A percentile compares a stretch with the other conserved stretches of the same genome.
These are phyloP conservation scores for Alsophila aescularia DNA, from an alignment of 2,888 invertebrate species.

Conservation along the genomic window DNA sequence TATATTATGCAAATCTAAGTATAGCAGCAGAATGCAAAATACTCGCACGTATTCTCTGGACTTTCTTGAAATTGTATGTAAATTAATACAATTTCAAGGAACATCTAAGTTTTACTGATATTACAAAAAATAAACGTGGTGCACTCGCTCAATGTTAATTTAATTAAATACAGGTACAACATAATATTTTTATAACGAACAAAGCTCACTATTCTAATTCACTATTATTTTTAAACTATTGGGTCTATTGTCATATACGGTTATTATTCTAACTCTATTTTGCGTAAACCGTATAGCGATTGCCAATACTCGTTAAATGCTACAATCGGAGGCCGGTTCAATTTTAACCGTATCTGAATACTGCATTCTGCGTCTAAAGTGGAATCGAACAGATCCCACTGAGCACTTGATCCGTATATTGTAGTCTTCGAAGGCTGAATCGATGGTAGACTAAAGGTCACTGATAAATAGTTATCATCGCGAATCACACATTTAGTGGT, in stretches of 20 bases:
- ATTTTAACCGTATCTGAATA: neutral
- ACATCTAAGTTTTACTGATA: too few relatives aligned
- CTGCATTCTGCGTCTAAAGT: neutral
- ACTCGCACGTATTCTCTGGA: neutral
- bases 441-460: too few relatives aligned
- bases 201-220: too few relatives aligned
- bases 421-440: neutral
- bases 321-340: neutral
- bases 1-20: neutral
- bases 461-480: too few relatives aligned
- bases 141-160: neutral
- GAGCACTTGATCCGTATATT: neutral
- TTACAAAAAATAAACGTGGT: neutral
- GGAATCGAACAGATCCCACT: neutral
- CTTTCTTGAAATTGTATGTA: neutral
- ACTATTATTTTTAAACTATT: too few relatives aligned
- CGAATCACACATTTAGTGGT: too few relatives aligned
- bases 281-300: too few relatives aligned
- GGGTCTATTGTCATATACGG: too few relatives aligned
- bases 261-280: too few relatives aligned
- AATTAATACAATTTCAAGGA: neutral
- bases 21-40: conserved; percentile 17
- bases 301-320: neutral
- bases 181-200: too few relatives aligned
- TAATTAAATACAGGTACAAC: neutral